Base-by-base conservation (phyloP, 2,113 vertebrate genomes). In the Cathartes aura region DNA sequence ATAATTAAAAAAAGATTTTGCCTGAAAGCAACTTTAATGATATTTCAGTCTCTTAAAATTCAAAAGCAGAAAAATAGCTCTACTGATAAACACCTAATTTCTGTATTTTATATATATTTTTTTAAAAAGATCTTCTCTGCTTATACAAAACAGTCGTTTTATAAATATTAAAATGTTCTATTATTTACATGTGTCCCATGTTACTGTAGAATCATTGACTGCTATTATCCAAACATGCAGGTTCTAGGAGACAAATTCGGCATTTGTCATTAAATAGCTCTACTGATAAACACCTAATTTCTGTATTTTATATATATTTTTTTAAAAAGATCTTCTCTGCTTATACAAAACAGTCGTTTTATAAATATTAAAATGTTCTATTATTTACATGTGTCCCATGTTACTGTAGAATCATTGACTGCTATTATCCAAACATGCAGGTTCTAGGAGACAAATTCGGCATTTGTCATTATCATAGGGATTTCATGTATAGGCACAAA, bases 131-230 rank as follows among this genome's bases (percentile, higher is more conserved):
- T 92, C 34, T 56, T 79, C 88, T 96, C 66, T 95, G 95, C 83
- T 95, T 84, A 79, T 74, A 94, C 30, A 95, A 93, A 95, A 58
- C 80, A 87, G 89, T 83, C 60, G 91, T 82, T 95, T 96, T 45
- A 96, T 96, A 97, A 97, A 97, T 97, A 97, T 89, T 96, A 91
- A 95, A 91, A 87, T 66, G 86, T 62, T 91, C 76, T 89, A 79
- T 95, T 97, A 96, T 97, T 96, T 96, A 97, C 96, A 97, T 34
- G 53, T 91, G 87, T 89, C 53, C 76, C 40, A 89, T 89, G 92
- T 95, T 85, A 75, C 52, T 72, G 48, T 72, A 38, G 48, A 85
- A 87, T 87, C 52, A 75, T 15, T 87, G 73, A 56, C 66, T 85
- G 87, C 12, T 88, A 17, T 62, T 40, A 76, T 59, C 67, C 42